These are phyloP conservation scores for Drosophila subquinaria DNA, from an alignment of 2,888 invertebrate genomes.

Conservation along the genomic window DNA sequence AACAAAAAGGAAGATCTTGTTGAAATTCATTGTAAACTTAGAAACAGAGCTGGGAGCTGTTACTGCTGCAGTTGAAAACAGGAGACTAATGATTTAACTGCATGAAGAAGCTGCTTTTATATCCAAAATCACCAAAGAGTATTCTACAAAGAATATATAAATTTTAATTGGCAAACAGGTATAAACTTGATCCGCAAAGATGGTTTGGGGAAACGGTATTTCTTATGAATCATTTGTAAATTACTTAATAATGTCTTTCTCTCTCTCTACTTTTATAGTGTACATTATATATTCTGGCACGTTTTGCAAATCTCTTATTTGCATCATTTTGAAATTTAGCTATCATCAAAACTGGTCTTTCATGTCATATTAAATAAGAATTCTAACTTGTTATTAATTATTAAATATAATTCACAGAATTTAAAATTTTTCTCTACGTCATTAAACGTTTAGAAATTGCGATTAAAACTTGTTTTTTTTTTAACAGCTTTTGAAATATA, in stretches of 20 bases:
- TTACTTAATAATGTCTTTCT: not conserved
- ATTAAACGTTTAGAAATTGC: not conserved
- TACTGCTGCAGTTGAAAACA: not conserved
- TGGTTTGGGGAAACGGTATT: not conserved
- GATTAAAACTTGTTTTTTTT: not conserved
- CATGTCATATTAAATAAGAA: not conserved
- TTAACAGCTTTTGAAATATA: no score
- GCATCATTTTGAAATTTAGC: not conserved
- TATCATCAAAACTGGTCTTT: not conserved
- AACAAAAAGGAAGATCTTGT: constrained; percentile 57
- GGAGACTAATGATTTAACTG: constrained; percentile 20
- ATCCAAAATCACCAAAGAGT: not conserved
- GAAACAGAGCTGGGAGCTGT: not conserved
- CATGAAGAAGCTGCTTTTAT: constrained; percentile 23
- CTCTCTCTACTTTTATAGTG: not conserved
- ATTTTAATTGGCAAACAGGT: not conserved
- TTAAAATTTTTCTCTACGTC: not conserved
- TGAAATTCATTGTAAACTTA: constrained; percentile 56
- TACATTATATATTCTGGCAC: not conserved
- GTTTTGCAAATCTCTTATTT: not conserved
- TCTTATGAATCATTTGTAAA: constrained; percentile 2
- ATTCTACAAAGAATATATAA: not conserved
- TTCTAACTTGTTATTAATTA: not conserved
- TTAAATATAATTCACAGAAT: no score
- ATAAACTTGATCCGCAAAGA: not conserved